Percentiles rank a stretch among this genome's conserved stretches.
phyloP scores from a whole-genome alignment of 2,888 invertebrate species.

The Lobophora halterata region DNA sequence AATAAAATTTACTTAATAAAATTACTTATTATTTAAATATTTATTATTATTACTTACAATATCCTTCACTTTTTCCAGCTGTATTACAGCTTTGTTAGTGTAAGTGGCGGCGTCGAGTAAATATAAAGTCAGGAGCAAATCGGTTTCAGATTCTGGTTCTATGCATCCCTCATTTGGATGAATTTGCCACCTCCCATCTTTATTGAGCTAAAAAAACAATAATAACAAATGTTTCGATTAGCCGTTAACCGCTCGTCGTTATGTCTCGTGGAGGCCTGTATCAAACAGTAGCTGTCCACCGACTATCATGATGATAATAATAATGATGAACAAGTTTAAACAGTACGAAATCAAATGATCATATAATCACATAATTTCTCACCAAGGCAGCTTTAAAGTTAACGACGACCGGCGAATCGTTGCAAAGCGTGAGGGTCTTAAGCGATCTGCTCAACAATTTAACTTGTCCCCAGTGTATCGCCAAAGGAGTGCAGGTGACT shows the following conservation, averaged over 20 bases:
- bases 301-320: background rate
- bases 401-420: conserved; percentile 86
- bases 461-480: conserved; percentile 83
- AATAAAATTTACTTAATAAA: too few species aligned
- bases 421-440: conserved; percentile 79
- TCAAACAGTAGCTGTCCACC: too few species aligned
- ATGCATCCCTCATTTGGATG: conserved; percentile 58
- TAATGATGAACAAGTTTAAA: background rate
- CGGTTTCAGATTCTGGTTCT: conserved; percentile 61
- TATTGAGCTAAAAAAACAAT: conserved; percentile 59
- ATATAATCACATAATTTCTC: conserved; percentile 19
- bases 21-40: too few species aligned
- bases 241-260: too few species aligned
- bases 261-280: too few species aligned
- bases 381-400: conserved; percentile 77
- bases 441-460: conserved; percentile 76
- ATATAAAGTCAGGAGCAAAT: conserved; percentile 53
- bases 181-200: conserved; percentile 65
- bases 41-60: too few species aligned
- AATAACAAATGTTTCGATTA: too few species aligned
- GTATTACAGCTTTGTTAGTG: conserved; percentile 65
- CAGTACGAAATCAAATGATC: background rate
- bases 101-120: conserved; percentile 64
- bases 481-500: conserved; percentile 80
- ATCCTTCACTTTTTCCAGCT: conserved; percentile 69